Evolutionary conservation across 1,140 invertebrate species (phyloP).

Genomic region (Orchestia grillus): DNA sequence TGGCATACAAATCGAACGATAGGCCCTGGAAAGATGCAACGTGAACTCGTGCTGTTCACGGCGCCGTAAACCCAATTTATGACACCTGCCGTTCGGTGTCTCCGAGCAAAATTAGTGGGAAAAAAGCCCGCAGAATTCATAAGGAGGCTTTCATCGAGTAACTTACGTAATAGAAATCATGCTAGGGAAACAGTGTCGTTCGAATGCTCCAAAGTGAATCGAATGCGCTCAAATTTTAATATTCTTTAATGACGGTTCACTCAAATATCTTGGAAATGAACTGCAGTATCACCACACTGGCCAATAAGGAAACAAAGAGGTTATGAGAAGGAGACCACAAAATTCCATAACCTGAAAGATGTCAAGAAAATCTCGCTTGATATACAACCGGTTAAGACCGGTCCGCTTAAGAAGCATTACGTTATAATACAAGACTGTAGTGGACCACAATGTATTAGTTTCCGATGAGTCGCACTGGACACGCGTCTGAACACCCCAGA

Average conservation of each 20-base stretch:
- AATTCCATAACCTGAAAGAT: background rate
- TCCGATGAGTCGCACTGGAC: background rate
- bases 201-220: background rate
- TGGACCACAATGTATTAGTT: background rate
- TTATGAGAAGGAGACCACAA: background rate
- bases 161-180: background rate
- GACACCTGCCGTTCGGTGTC: background rate
- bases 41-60: background rate
- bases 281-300: background rate
- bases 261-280: background rate
- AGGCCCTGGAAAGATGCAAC: background rate
- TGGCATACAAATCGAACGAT: conserved; percentile 4
- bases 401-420: background rate
- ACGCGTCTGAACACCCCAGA: background rate
- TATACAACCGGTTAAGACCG: background rate
- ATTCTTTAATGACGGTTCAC: background rate
- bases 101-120: background rate
- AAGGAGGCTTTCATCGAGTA: background rate
- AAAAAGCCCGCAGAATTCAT: background rate
- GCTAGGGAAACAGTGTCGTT: background rate
- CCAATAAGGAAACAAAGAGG: too few species aligned
- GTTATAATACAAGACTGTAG: background rate
- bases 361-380: background rate
- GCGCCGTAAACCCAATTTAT: conserved; percentile 14
- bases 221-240: background rate